Evolutionary conservation across 1,140 invertebrate species (phyloP), one percentile per base, ranked within the genome.

Genomic region (Caenorhabditis elegans): DNA sequence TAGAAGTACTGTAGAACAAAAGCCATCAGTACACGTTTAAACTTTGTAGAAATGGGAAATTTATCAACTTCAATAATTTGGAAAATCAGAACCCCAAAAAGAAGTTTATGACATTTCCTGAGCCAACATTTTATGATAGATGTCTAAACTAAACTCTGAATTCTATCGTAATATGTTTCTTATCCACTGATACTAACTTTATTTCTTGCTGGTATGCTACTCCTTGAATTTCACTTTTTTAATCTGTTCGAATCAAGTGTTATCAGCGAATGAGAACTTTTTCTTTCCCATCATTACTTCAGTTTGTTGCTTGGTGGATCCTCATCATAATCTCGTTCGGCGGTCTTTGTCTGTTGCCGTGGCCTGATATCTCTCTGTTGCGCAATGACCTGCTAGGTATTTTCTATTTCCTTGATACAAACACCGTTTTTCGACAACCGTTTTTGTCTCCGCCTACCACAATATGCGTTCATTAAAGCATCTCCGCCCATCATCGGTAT

Each of bases 331-430:
- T 53, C 49, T 53, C 49, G 26, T 53, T 53, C 24, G 49, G 49
- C 26, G 49, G 49, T 53, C 49, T 53, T 53, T 26, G 11, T 53
- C 11, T 53, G 49, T 53, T 11, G 49, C 47, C 17, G n/a, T 19
- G 11, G 22, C 22, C 24, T 26, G 8, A 26, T 53, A 6, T 53
- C 13, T 53, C 49, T 53, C 49, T 17, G 26, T 53, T 53, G 26
- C 49, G 49, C 49, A 53, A 53, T 48, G 19, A 48, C 15, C 6
- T 6, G 19, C 22, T n/a, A 26, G 49, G 22, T 53, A 53, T 53
- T 53, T 53, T 53, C 49, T 26, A 60, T 60, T 60, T 60, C 55
- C 55, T 36, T 34, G 55, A 60, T 60, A 60, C 55, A 26, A 60
- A 60, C 55, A 34, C 55, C 55, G 49, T 60, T 24, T 24, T 60